Evolutionary conservation across 2,888 invertebrate species (phyloP), one percentile per base, ranked within the genome.

Genomic region (Troides oblongomaculatus): DNA sequence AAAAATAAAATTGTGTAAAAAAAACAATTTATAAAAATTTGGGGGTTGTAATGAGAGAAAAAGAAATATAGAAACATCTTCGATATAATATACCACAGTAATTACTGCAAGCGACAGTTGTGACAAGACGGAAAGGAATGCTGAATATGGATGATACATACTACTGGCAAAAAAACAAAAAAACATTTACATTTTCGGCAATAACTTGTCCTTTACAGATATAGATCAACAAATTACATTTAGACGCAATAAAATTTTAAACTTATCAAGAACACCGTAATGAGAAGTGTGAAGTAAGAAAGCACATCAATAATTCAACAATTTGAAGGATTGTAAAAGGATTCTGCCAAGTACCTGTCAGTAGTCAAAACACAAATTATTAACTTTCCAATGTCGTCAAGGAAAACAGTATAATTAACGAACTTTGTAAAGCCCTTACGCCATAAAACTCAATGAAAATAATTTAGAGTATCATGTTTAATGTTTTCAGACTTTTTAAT

Each of bases 321-420:
- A 81, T 83, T 81, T 78, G 81, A 85, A 86, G 83, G 85, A 83
- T 85, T 88, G 81, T 79, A 82, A 78, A 83, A 82, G 80, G 75
- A 79, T 77, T 77, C 77, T 76, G 80, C 82, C 80, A 79, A 79
- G 80, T 75, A 75, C 75, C 83, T 86, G 86, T 86, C 85, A 86
- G 82, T 84, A 82, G 73, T 77, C 76, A 70, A 77, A 84, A 84
- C 78, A 79, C 83, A 88, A 89, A 89, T 87, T 88, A 88, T 85
- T 87, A 86, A 84, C 79, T 84, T 86, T 84, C 79, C 79, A 74
- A 75, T 75, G 80, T 81, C 80, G 84, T 80, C 79, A 82, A 84
- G 81, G 78, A 73, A 74, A 77, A 79, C 81, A 83, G 83, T 82
- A 80, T 80, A 82, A 65, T 60, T 60, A 86, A 86, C 84, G 78